Evolutionary conservation across 2,888 invertebrate genomes (phyloP).

Genomic region (Polydrusus tereticollis): DNA sequence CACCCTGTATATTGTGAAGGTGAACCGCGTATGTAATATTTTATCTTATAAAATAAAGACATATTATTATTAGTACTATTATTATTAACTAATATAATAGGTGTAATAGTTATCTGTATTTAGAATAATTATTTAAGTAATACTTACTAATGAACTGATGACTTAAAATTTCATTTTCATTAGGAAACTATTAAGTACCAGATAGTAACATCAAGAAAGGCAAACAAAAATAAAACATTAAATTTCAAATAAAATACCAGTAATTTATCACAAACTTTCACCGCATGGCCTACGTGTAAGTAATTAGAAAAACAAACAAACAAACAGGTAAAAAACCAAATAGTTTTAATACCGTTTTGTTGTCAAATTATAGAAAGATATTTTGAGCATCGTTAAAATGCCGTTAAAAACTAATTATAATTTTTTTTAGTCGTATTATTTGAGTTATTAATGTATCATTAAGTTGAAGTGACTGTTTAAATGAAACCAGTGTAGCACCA

Average conservation of each 20-base stretch:
- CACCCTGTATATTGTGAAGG: too few relatives aligned
- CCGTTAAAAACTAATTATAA: background rate
- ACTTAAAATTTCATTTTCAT: too few relatives aligned
- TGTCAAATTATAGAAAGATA: background rate
- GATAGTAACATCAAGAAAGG: too few relatives aligned
- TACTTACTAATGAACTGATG: too few relatives aligned
- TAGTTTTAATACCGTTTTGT: background rate
- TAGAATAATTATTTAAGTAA: too few relatives aligned
- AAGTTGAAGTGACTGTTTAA: background rate
- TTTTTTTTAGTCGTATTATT: background rate
- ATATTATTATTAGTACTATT: too few relatives aligned
- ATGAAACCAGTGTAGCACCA: background rate
- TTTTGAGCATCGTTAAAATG: constrained; percentile 1
- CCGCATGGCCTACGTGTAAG: background rate
- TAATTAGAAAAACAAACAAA: constrained; percentile 12
- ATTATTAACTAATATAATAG: too few relatives aligned
- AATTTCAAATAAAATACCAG: background rate
- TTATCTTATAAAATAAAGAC: too few relatives aligned
- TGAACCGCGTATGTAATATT: too few relatives aligned
- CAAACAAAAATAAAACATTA: too few relatives aligned
- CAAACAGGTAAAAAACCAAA: background rate
- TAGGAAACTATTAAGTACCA: too few relatives aligned
- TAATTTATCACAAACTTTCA: background rate
- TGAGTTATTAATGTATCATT: background rate
- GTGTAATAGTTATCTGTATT: too few relatives aligned